Evolutionary conservation across 2,888 invertebrate genomes (phyloP), one percentile per base, ranked within the genome.

Genomic region (Tyria jacobaeae): DNA sequence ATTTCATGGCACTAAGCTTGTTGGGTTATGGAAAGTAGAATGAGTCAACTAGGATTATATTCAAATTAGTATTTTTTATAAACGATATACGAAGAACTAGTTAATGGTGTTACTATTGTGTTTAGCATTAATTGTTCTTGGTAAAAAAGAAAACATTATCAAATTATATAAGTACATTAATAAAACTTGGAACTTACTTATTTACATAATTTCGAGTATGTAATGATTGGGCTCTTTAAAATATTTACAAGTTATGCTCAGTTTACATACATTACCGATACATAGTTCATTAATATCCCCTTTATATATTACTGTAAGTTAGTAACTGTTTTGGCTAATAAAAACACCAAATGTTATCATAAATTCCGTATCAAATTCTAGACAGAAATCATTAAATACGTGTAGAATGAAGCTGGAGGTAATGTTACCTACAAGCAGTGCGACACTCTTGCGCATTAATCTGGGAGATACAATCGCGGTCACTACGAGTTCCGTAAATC

Each of bases 401-500:
- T 80, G 81, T 80, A 81, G 81, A 85, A 81, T 69, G 65, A 67
- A 68, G 64, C 70, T 60, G 61, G 80, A 79, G 76, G 81, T 82
- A 81, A 86, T 78, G 78, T 86, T 85, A 84, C 83, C 83, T 86
- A 86, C 84, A 81, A 76, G 80, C 79, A 76, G 80, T 82, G 81
- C 81, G 80, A 81, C 82, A 81, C 85, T 80, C 84, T 69, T 68
- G 82, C 84, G 86, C 91, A 92, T 92, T 91, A 90, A 92, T 91
- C 91, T 89, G 83, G 73, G 64, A 88, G 90, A 92, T 92, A 92
- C 87, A 85, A 91, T 91, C 92, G 80, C 79, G 83, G 83, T 74
- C 79, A 79, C 79, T 81, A 75, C 79, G 81, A 81, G 84, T 84
- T 81, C 81, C 84, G 89, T 91, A 91, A 89, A 89, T 90, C 91